Conservation (phyloP, 1,140 invertebrate genomes). For the Neodiprion lecontei region DNA sequence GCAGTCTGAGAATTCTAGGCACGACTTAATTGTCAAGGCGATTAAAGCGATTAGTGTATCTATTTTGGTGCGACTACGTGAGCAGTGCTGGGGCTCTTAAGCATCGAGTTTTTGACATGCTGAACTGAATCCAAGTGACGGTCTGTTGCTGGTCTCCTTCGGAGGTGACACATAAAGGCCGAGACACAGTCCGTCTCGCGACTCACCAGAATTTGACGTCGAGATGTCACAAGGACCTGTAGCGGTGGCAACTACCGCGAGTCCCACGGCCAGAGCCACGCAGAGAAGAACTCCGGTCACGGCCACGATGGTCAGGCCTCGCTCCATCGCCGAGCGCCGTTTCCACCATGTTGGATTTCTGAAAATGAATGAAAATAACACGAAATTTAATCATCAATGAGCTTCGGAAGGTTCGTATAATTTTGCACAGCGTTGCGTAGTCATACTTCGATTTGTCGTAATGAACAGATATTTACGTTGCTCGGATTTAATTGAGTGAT, state of each 20-base stretch:
- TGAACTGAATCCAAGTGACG: too few relatives aligned
- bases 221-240: constrained; percentile 36
- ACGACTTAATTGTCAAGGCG: constrained; percentile 23
- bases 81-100: too few relatives aligned
- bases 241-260: constrained; percentile 65
- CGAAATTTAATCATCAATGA: background rate
- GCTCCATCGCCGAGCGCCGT: constrained; percentile 78
- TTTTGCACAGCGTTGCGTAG: background rate
- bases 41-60: too few relatives aligned
- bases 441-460: too few relatives aligned
- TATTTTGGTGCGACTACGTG: too few relatives aligned
- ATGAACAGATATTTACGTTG: constrained; percentile 2
- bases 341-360: constrained; percentile 91
- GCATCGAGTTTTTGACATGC: too few relatives aligned
- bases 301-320: constrained; percentile 73
- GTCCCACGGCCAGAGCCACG: constrained; percentile 70
- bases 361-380: constrained; percentile 47
- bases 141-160: too few relatives aligned
- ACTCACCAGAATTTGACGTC: constrained; percentile 26
- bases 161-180: too few relatives aligned
- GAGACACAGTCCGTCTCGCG: too few relatives aligned
- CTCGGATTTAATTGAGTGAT: background rate
- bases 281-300: constrained; percentile 69
- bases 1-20: background rate
- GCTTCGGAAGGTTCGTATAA: constrained; percentile 15